phyloP scores from a whole-genome alignment of 1,140 invertebrate genomes.

The Lucilia sericata region DNA sequence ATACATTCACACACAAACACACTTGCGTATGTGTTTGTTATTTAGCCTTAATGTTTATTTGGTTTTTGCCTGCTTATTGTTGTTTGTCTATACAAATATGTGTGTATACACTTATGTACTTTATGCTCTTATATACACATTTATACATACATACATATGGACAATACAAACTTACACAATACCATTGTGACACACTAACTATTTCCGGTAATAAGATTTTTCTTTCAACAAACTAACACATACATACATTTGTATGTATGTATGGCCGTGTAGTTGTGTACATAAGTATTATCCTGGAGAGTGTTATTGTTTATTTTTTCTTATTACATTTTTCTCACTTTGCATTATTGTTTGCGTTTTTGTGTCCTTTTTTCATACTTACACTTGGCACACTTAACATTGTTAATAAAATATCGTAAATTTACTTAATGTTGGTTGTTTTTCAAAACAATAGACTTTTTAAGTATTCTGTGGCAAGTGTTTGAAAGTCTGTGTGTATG shows the following conservation, averaged over 20 bases:
- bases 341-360: neutral
- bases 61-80: conserved; percentile 11
- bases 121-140: neutral
- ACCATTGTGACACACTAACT: conserved; percentile 6
- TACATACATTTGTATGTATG: neutral
- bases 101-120: too few species aligned
- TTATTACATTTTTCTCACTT: neutral
- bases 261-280: too few species aligned
- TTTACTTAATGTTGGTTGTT: conserved; percentile 21
- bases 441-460: conserved; percentile 27
- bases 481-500: neutral
- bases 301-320: neutral
- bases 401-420: conserved; percentile 17
- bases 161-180: neutral
- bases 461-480: neutral
- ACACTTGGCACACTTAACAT: conserved; percentile 13
- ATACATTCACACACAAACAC: neutral
- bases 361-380: neutral
- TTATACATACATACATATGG: neutral
- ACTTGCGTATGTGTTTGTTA: neutral
- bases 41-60: conserved; percentile 16
- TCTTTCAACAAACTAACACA: neutral
- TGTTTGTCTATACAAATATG: conserved; percentile 13
- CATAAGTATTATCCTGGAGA: neutral
- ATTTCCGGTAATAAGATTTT: conserved; percentile 10